These are phyloP conservation scores for Lithobates pipiens DNA, from an alignment of 2,797 vertebrate species.

Conservation along the genomic window DNA sequence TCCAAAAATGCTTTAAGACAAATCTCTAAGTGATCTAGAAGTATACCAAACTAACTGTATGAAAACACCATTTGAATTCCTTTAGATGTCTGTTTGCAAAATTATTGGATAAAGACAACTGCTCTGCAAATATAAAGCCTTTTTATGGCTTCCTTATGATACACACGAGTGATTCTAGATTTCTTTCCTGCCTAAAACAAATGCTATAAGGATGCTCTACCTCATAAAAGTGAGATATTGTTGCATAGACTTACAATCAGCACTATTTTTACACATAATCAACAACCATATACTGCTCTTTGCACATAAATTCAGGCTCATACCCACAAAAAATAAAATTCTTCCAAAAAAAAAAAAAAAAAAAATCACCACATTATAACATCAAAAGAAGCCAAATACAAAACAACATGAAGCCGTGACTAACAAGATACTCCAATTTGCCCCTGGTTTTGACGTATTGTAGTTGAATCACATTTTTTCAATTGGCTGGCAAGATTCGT, in stretches of 20 bases:
- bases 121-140: not conserved
- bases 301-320: not conserved
- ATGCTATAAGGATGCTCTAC: too few relatives aligned
- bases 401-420: too few relatives aligned
- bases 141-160: too few relatives aligned
- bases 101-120: not conserved
- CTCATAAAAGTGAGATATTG: not conserved
- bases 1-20: not conserved
- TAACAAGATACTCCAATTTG: too few relatives aligned
- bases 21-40: not conserved
- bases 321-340: too few relatives aligned
- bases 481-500: not conserved
- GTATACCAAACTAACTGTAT: not conserved
- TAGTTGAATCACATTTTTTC: too few relatives aligned
- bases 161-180: too few relatives aligned
- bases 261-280: not conserved
- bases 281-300: not conserved
- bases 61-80: not conserved
- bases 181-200: too few relatives aligned
- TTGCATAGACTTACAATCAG: not conserved
- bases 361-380: too few relatives aligned
- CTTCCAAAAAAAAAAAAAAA: too few relatives aligned
- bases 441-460: too few relatives aligned
- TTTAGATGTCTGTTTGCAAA: not conserved
- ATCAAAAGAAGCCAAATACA: too few relatives aligned